A percentile compares a stretch with the other conserved stretches of the same genome.
These are phyloP conservation scores for Crotophaga sulcirostris DNA, from an alignment of 2,113 vertebrate genomes.

Conservation along the genomic window DNA sequence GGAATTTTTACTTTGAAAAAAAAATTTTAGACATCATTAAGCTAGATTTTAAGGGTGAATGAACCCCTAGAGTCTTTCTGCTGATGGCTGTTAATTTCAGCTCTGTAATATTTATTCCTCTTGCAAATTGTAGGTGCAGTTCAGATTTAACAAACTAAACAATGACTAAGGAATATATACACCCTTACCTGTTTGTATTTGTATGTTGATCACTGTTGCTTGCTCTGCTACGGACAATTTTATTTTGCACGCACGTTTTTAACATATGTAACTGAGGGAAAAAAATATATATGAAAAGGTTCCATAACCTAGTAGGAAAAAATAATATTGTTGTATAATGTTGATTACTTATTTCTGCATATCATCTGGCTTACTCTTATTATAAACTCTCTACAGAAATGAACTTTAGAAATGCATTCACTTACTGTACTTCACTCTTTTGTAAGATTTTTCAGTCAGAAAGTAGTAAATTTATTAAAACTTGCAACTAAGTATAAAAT, in stretches of 20 bases:
- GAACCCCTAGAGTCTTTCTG: neutral
- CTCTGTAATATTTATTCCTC: neutral
- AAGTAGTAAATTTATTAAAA: neutral
- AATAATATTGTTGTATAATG: neutral
- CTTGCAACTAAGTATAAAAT: neutral
- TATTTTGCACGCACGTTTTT: neutral
- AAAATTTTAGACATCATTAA: conserved; percentile 34
- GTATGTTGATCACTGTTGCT: neutral
- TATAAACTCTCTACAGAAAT: neutral
- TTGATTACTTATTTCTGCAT: neutral
- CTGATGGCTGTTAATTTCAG: conserved; percentile 6
- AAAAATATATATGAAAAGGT: neutral
- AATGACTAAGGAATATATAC: neutral
- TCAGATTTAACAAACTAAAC: neutral
- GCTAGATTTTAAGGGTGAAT: conserved; percentile 29
- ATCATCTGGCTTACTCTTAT: neutral
- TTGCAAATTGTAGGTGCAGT: neutral
- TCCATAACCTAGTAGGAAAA: neutral
- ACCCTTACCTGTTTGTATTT: neutral
- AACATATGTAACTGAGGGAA: neutral
- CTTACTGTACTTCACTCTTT: neutral
- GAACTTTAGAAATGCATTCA: neutral
- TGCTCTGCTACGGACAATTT: neutral
- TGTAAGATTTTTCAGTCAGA: neutral
- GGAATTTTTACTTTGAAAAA: conserved; percentile 33